Percentiles rank a stretch among this genome's conserved stretches.
These are phyloP conservation scores for Cheilosia soror DNA, from an alignment of 2,888 invertebrate species.

Conservation along the genomic window DNA sequence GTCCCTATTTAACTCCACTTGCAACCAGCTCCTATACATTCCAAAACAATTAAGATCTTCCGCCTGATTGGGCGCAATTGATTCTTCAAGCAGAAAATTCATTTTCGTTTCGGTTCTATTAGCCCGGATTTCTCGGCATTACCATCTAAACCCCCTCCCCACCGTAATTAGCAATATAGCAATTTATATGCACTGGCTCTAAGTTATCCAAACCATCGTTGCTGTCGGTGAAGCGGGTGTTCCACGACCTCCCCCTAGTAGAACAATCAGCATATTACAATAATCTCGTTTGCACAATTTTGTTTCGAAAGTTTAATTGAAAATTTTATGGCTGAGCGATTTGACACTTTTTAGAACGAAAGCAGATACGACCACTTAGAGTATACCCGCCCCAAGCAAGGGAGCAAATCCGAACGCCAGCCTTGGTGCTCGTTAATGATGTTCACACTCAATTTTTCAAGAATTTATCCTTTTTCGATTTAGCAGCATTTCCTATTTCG, in stretches of 20 bases:
- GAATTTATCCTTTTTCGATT: constrained; percentile 30
- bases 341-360: constrained; percentile 57
- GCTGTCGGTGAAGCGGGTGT: neutral
- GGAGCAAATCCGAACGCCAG: neutral
- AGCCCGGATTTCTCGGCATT: constrained; percentile 31
- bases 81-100: constrained; percentile 70
- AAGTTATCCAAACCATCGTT: neutral
- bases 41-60: constrained; percentile 71
- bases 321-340: constrained; percentile 74
- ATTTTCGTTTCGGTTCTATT: constrained; percentile 68
- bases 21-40: constrained; percentile 2
- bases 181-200: constrained; percentile 60
- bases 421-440: constrained; percentile 37
- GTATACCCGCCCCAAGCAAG: neutral
- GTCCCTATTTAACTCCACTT: neutral
- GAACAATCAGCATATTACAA: constrained; percentile 74
- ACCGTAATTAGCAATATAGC: constrained; percentile 57
- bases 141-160: neutral
- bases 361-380: neutral
- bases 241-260: neutral
- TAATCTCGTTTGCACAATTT: constrained; percentile 73
- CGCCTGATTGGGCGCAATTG: constrained; percentile 67
- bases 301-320: constrained; percentile 74
- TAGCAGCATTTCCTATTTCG: constrained; percentile 4
- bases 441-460: constrained; percentile 30